Evolutionary conservation across 2,113 vertebrate genomes (phyloP), one percentile per base, ranked within the genome.

Genomic region (Aphelocoma coerulescens): DNA sequence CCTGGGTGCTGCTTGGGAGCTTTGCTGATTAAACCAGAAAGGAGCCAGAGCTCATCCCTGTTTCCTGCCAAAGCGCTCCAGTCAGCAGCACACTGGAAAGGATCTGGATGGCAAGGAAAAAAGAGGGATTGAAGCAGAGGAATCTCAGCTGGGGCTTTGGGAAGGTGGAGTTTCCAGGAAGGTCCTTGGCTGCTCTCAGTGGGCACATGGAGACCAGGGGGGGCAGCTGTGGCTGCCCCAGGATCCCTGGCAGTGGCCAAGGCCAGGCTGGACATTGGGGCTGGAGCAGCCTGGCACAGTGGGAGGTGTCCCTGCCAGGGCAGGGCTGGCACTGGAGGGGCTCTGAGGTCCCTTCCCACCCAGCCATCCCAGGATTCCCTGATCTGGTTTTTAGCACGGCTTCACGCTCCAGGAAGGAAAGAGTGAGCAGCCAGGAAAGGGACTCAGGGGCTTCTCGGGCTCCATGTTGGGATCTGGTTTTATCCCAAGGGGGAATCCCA

Each of bases 361-460:
- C 83, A 66, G 4, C 19, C 3, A 6, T 30, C 5, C 46, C 55
- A 10, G 37, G 37, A 16, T 52, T 20, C 52, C 71, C 30, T 16
- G 43, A 16, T 32, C 30, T 27, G 39, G 7, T 30, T 46, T 69
- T 32, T 4, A 20, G 63, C 22, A 8, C 1, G 2, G 5, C 49
- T 58, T 54, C 32, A 24, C 37, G 24, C 0, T 22, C 3, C 22
- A 9, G 57, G 13, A 33, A 23, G 22, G 71, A 35, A 24, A 7
- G 20, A 13, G 5, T 15, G 37, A n/a, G 59, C 41, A 51, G 5
- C 39, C 75, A 57, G 17, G 10, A 54, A 3, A 67, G 62, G 13
- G 24, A 4, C 35, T 19, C 4, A 0, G n/a, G 16, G 33, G 4
- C 44, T 17, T 13, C 12, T 32, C 1, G 2, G 16, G 14, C 19